A percentile compares a stretch with the other conserved stretches of the same genome.
Conservation (phyloP, 2,113 vertebrate genomes). For the Donacobius atricapilla region DNA sequence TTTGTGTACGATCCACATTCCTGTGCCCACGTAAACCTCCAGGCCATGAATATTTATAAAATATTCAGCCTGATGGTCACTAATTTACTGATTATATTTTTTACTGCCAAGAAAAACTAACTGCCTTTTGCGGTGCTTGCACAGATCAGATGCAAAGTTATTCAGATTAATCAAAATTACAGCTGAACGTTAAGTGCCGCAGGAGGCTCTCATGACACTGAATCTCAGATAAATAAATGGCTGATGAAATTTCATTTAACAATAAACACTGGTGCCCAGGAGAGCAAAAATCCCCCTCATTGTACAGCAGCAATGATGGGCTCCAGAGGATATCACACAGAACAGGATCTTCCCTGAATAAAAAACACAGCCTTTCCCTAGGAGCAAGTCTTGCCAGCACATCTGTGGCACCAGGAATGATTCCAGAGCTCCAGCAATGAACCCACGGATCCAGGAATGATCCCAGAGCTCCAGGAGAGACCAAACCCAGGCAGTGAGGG, state of each 20-base stretch:
- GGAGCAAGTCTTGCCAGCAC: accelerated
- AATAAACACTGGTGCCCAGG: background rate
- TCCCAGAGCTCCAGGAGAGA: no score
- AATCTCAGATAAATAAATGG: background rate
- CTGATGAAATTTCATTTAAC: slow-evolving; percentile 29
- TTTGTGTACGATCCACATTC: accelerated
- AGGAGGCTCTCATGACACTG: background rate
- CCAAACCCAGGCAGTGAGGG: background rate
- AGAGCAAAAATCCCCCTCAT: background rate
- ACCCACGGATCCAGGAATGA: accelerated
- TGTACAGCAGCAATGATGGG: background rate
- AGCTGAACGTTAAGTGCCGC: background rate
- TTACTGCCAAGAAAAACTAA: background rate
- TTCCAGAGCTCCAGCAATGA: background rate
- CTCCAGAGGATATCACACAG: background rate
- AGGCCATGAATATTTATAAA: background rate
- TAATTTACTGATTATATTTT: background rate
- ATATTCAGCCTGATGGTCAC: background rate
- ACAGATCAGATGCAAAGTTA: slow-evolving; percentile 29
- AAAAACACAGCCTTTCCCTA: background rate
- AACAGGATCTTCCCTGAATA: background rate
- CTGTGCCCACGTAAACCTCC: background rate
- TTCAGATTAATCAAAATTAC: slow-evolving; percentile 36
- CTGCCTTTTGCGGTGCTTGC: background rate
- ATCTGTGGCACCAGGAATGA: accelerated